phyloP scores from a whole-genome alignment of 2,888 invertebrate species.

The Scaptomyza flava region DNA sequence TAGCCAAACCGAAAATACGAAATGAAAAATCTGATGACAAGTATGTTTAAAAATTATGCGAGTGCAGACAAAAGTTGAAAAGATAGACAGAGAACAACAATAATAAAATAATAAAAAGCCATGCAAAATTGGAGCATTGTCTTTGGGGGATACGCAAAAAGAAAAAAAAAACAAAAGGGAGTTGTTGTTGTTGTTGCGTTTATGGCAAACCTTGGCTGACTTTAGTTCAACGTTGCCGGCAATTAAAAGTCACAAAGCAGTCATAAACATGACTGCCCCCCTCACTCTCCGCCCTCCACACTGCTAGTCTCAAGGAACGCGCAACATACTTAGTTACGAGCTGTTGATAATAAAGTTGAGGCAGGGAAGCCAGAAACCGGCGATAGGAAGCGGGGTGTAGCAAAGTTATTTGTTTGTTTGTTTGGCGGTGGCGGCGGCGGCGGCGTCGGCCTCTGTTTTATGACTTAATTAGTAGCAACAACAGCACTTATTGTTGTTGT shows the following conservation, averaged over 20 bases:
- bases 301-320: constrained; percentile 5
- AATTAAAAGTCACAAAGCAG: constrained; percentile 74
- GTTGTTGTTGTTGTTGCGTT: constrained; percentile 35
- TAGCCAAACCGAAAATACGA: not conserved
- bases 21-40: constrained; percentile 13
- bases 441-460: constrained; percentile 61
- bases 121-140: constrained; percentile 47
- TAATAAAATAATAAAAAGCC: constrained; percentile 3
- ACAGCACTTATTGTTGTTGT: constrained; percentile 12
- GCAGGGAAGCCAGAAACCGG: not conserved
- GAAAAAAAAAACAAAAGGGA: not conserved
- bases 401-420: constrained; percentile 57
- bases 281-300: not conserved
- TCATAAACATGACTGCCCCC: constrained; percentile 58
- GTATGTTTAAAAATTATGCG: constrained; percentile 6
- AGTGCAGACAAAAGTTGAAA: constrained; percentile 39
- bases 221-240: constrained; percentile 62
- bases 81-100: not conserved
- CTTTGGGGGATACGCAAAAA: constrained; percentile 4
- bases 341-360: constrained; percentile 53
- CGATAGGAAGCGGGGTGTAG: constrained; percentile 5
- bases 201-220: constrained; percentile 48
- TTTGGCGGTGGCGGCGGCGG: constrained; percentile 31
- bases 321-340: constrained; percentile 53
- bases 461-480: constrained; percentile 68